Conservation (phyloP, 2,888 invertebrate genomes). For the Sesamia inferens region DNA sequence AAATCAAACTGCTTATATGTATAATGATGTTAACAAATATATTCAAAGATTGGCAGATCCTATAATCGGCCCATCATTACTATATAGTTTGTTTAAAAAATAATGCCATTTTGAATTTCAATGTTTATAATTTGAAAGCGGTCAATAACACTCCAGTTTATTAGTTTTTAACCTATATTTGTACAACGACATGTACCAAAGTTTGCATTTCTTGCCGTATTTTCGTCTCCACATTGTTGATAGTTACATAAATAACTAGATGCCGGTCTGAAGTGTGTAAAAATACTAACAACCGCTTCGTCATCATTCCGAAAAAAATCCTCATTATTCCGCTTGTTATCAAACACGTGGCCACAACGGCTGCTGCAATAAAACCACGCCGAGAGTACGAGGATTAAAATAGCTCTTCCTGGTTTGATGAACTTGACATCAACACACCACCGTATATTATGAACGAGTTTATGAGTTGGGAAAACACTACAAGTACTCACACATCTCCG, state of each 20-base stretch:
- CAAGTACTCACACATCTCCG: background rate
- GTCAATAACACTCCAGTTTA: background rate
- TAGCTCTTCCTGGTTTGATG: constrained; percentile 72
- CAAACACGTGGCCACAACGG: constrained; percentile 39
- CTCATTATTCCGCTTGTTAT: constrained; percentile 20
- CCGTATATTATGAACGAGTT: constrained; percentile 42
- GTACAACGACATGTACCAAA: background rate
- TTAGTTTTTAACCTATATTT: background rate
- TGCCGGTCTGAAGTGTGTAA: background rate
- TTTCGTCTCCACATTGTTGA: background rate
- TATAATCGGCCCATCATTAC: background rate
- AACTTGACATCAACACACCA: constrained; percentile 68
- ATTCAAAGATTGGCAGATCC: background rate
- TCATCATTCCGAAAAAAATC: constrained; percentile 7
- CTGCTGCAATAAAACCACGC: constrained; percentile 63
- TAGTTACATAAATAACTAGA: background rate
- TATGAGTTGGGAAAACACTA: constrained; percentile 29
- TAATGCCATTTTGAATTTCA: too few relatives aligned
- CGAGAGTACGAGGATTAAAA: constrained; percentile 62
- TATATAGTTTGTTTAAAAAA: too few relatives aligned
- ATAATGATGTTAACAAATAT: background rate
- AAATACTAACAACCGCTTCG: constrained; percentile 4
- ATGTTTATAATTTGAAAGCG: background rate
- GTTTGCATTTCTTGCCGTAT: background rate
- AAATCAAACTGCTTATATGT: background rate